Conservation (phyloP, 2,797 vertebrate genomes). For the Emydoidea blandingii region DNA sequence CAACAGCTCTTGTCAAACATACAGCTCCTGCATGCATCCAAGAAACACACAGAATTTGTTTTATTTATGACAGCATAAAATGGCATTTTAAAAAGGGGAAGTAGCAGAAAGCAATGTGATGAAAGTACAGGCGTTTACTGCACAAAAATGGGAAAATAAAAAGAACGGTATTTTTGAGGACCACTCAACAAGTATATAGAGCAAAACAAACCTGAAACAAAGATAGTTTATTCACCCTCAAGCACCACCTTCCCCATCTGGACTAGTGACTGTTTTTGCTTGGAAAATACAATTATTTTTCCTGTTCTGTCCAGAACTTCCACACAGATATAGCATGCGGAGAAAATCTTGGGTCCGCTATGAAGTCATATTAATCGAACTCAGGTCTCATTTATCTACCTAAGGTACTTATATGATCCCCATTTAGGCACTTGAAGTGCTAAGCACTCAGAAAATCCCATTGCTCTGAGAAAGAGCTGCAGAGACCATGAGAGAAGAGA, state of each 20-base stretch:
- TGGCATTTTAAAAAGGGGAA: slow-evolving; percentile 53
- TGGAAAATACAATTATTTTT: slow-evolving; percentile 54
- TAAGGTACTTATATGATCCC: background rate
- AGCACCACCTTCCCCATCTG: background rate
- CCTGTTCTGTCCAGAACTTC: slow-evolving; percentile 47
- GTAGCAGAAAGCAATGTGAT: slow-evolving; percentile 35
- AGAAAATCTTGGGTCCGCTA: background rate
- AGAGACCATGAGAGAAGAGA: background rate
- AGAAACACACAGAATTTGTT: slow-evolving; percentile 9
- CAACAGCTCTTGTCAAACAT: slow-evolving; percentile 32
- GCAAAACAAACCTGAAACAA: slow-evolving; percentile 37
- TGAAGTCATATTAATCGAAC: background rate
- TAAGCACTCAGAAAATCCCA: background rate
- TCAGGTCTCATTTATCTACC: slow-evolving; percentile 11
- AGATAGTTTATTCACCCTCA: background rate
- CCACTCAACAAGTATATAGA: slow-evolving; percentile 37
- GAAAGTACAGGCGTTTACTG: slow-evolving; percentile 36
- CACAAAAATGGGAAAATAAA: background rate
- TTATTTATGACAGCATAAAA: slow-evolving; percentile 59
- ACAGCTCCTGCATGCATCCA: slow-evolving; percentile 29
- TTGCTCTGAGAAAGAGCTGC: background rate
- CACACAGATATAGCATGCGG: background rate
- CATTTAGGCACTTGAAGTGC: background rate
- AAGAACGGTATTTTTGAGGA: slow-evolving; percentile 42
- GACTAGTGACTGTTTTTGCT: slow-evolving; percentile 42